Percentiles rank a stretch among this genome's conserved stretches.
Evolutionary conservation across 2,888 invertebrate species (phyloP).

Genomic region (Taphrorychus bicolor): DNA sequence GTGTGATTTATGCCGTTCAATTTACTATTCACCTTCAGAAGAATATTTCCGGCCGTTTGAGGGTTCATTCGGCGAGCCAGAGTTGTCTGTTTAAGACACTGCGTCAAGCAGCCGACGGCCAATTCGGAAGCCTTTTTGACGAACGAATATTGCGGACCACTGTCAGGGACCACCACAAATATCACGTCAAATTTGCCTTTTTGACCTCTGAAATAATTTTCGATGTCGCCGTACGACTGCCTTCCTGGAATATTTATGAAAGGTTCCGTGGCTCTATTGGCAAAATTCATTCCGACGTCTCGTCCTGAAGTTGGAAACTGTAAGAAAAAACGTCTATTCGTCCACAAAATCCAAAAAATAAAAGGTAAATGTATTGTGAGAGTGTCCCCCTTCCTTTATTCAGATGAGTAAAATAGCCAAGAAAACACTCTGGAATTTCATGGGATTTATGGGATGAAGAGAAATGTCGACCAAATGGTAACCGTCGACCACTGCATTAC

Average conservation of each 20-base stretch:
- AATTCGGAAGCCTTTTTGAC: slow-evolving; percentile 75
- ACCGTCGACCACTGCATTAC: too few relatives aligned
- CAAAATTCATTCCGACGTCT: slow-evolving; percentile 39
- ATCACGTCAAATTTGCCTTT: slow-evolving; percentile 61
- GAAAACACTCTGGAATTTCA: too few relatives aligned
- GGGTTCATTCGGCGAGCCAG: slow-evolving; percentile 62
- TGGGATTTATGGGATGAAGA: too few relatives aligned
- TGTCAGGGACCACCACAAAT: slow-evolving; percentile 68
- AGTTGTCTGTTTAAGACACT: slow-evolving; percentile 70
- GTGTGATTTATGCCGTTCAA: slow-evolving; percentile 82
- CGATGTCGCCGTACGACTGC: slow-evolving; percentile 31
- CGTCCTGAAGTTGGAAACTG: slow-evolving; percentile 37
- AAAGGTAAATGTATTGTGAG: too few relatives aligned
- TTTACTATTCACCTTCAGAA: slow-evolving; percentile 74
- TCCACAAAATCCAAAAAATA: neutral
- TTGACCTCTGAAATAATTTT: slow-evolving; percentile 37
- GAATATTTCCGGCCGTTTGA: slow-evolving; percentile 73
- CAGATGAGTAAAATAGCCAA: too few relatives aligned
- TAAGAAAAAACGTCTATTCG: too few relatives aligned
- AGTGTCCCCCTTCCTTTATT: too few relatives aligned
- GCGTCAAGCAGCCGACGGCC: slow-evolving; percentile 72
- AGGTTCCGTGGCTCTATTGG: slow-evolving; percentile 28
- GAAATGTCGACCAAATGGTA: too few relatives aligned
- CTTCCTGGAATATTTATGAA: slow-evolving; percentile 36
- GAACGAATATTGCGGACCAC: slow-evolving; percentile 54